phyloP scores from a whole-genome alignment of 2,797 vertebrate species.

The Darevskia nairensis region DNA sequence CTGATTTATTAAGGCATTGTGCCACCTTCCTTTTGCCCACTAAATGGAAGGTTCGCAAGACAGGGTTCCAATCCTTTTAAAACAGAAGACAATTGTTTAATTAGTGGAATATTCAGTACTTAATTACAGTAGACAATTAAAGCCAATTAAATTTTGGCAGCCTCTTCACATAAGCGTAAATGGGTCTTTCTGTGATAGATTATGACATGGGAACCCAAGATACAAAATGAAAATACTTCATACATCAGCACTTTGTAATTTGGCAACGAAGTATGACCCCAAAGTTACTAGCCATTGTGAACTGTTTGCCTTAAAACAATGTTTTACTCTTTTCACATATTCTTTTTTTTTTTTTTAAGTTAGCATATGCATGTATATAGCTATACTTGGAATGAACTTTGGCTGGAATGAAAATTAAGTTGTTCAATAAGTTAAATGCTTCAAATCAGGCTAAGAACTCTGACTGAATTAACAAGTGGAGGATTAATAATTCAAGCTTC shows the following conservation, averaged over 20 bases:
- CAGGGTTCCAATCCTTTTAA: neutral
- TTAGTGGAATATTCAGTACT: neutral
- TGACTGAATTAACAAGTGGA: neutral
- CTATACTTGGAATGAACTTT: neutral
- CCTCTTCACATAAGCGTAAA: neutral
- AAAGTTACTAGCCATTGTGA: neutral
- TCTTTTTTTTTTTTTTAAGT: neutral
- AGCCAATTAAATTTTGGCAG: conserved; percentile 28
- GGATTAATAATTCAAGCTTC: too few relatives aligned
- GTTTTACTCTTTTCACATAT: neutral
- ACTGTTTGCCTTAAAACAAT: neutral
- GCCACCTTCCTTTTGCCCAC: neutral
- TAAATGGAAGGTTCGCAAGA: neutral
- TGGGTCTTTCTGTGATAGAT: rapidly evolving
- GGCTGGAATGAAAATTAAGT: neutral
- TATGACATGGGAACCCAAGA: neutral
- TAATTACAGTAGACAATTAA: neutral
- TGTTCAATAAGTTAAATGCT: neutral
- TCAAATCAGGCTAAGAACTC: neutral
- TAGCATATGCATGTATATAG: rapidly evolving
- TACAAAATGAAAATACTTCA: neutral
- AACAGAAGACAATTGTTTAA: conserved; percentile 30
- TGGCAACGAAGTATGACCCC: neutral
- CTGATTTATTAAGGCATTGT: neutral
- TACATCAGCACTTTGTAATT: neutral